These are phyloP conservation scores for Oscheius sp. DNA, from an alignment of 2,888 invertebrate species.

Conservation along the genomic window DNA sequence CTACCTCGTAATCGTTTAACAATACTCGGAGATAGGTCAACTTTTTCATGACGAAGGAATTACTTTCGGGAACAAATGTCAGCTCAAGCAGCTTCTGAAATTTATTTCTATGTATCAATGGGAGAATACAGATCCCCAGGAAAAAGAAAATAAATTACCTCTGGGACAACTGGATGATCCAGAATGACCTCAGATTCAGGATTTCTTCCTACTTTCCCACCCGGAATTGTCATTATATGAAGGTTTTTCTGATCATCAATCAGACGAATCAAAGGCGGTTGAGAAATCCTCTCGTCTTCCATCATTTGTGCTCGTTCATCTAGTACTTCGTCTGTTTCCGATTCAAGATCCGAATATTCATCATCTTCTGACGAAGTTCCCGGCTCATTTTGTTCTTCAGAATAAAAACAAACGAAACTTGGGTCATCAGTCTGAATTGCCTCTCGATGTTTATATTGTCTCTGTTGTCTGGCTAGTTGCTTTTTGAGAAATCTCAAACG, in stretches of 20 bases:
- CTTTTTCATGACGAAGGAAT: constrained; percentile 10
- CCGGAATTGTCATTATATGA: constrained; percentile 61
- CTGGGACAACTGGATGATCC: constrained; percentile 13
- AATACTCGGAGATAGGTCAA: constrained; percentile 9
- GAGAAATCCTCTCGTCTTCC: constrained; percentile 54
- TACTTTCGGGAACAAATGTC: constrained; percentile 20
- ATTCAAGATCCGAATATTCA: not conserved
- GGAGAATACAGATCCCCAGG: too few species aligned
- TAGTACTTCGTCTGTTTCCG: constrained; percentile 21
- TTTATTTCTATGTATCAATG: not conserved
- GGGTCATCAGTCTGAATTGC: constrained; percentile 23
- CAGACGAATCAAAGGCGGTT: constrained; percentile 62
- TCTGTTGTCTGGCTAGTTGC: not conserved
- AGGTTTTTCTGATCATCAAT: constrained; percentile 49
- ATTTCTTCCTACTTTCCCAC: constrained; percentile 56
- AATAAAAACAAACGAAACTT: constrained; percentile 12
- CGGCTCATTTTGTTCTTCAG: not conserved
- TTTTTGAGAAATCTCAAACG: not conserved
- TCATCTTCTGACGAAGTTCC: not conserved
- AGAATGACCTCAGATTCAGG: constrained; percentile 28
- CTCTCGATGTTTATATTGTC: not conserved
- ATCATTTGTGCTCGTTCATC: constrained; percentile 47
- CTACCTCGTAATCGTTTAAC: constrained; percentile 15
- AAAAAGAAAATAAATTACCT: too few species aligned
- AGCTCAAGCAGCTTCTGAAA: constrained; percentile 20